phyloP scores from a whole-genome alignment of 2,113 vertebrate genomes.

The Oryzias melastigma region DNA sequence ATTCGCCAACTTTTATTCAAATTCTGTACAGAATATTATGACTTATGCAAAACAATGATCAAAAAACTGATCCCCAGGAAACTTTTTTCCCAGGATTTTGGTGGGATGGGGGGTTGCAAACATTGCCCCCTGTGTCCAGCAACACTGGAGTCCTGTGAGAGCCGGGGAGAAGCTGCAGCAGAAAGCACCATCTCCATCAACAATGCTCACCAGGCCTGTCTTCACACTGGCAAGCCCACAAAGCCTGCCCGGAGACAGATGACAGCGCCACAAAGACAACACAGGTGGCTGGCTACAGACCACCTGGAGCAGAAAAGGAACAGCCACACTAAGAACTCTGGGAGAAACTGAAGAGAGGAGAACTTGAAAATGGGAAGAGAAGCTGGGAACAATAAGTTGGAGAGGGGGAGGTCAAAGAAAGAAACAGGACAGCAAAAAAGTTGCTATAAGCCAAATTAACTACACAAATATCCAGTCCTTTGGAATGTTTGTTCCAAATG shows the following conservation, averaged over 20 bases:
- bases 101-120: slow-evolving; percentile 21
- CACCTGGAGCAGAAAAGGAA: slow-evolving; percentile 68
- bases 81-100: slow-evolving; percentile 36
- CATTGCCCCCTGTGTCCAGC: slow-evolving; percentile 46
- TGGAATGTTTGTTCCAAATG: no score
- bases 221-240: slow-evolving; percentile 68
- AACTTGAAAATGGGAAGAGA: slow-evolving; percentile 14
- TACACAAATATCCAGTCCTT: no score
- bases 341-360: slow-evolving; percentile 22
- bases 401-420: background rate
- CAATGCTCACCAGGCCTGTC: slow-evolving; percentile 59
- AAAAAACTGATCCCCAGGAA: background rate
- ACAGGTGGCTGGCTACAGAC: slow-evolving; percentile 73
- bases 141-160: slow-evolving; percentile 56
- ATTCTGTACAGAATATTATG: background rate
- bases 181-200: slow-evolving; percentile 72
- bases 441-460: no score
- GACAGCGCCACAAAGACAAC: slow-evolving; percentile 76
- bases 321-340: slow-evolving; percentile 38
- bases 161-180: slow-evolving; percentile 52
- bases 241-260: slow-evolving; percentile 73
- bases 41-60: slow-evolving; percentile 1
- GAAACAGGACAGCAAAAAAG: slow-evolving; percentile 8
- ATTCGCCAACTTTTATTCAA: no score
- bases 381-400: slow-evolving; percentile 1